Evolutionary conservation across 2,797 vertebrate species (phyloP).

Genomic region (Sciurus carolinensis): DNA sequence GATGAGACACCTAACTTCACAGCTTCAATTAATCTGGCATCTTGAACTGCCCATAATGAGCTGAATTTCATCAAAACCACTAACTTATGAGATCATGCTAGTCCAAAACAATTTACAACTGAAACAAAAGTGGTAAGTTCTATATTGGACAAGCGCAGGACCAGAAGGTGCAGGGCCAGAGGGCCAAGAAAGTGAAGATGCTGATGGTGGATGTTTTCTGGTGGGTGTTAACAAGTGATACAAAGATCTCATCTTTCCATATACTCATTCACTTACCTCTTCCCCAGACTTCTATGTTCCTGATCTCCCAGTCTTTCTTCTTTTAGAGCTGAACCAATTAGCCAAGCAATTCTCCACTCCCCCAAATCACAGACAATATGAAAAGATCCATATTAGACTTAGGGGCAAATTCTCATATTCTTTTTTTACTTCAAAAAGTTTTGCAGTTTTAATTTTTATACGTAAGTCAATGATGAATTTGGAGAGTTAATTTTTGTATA

Average conservation of each 20-base stretch:
- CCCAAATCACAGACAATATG: not conserved
- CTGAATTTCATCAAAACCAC: not conserved
- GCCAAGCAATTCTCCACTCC: not conserved
- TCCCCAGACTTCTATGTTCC: not conserved
- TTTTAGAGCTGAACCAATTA: not conserved
- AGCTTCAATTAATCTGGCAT: not conserved
- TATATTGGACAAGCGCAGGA: not conserved
- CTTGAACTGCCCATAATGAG: too few relatives aligned
- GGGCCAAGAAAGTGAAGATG: not conserved
- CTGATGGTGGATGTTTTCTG: not conserved
- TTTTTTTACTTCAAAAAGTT: not conserved
- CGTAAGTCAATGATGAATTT: not conserved
- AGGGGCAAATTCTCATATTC: not conserved
- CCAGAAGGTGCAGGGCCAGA: too few relatives aligned
- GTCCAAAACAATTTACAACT: not conserved
- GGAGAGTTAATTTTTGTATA: not conserved
- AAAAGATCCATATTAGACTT: not conserved
- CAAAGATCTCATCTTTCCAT: not conserved
- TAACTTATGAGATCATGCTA: not conserved
- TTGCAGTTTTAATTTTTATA: not conserved
- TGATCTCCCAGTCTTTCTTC: not conserved
- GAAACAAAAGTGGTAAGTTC: not conserved
- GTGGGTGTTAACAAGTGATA: too few relatives aligned
- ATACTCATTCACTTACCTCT: not conserved
- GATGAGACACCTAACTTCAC: too few relatives aligned